These are phyloP conservation scores for Cantharis flavilabris DNA, from an alignment of 2,888 invertebrate genomes.

Conservation along the genomic window DNA sequence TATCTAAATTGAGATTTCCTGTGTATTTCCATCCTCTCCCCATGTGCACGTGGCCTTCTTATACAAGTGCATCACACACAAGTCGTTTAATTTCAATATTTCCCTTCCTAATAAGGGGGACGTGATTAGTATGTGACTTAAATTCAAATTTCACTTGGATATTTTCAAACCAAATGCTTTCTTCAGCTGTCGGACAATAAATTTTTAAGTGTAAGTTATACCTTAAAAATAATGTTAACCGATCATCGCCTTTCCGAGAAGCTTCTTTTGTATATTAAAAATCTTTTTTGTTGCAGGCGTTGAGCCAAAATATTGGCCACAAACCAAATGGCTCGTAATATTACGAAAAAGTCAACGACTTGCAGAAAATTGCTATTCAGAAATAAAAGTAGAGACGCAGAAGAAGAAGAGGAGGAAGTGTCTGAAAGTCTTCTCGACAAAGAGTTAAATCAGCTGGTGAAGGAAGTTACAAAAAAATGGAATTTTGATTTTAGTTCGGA, in stretches of 20 bases:
- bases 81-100: constrained; percentile 19
- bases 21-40: constrained; percentile 15
- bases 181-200: neutral
- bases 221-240: too few relatives aligned
- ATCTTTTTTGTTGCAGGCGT: neutral
- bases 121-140: constrained; percentile 1
- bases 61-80: constrained; percentile 28
- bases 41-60: constrained; percentile 23
- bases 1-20: constrained; percentile 32
- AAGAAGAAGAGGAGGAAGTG: neutral
- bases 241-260: neutral
- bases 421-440: neutral
- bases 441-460: neutral
- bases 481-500: constrained; percentile 63
- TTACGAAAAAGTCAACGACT: neutral
- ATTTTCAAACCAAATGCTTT: neutral
- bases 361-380: neutral
- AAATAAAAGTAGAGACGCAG: neutral
- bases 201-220: neutral
- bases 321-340: neutral
- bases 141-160: neutral
- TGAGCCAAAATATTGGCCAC: neutral
- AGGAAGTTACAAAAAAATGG: constrained; percentile 55
- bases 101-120: constrained; percentile 4
- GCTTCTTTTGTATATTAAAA: too few relatives aligned